Evolutionary conservation across 2,888 invertebrate species (phyloP).

Genomic region (Orthonevra nobilis): DNA sequence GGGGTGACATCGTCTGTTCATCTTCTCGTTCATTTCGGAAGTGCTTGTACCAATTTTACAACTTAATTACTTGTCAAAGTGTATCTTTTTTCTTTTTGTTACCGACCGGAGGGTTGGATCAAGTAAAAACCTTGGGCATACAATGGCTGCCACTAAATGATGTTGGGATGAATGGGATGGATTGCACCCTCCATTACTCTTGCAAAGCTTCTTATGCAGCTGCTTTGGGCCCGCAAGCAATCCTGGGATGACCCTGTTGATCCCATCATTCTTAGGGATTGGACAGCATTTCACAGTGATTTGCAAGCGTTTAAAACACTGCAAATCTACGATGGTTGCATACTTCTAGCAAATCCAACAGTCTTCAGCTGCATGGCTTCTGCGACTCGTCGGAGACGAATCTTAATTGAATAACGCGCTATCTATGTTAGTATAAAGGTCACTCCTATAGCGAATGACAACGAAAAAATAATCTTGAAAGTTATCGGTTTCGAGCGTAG

Average conservation of each 20-base stretch:
- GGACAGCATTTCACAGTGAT: neutral
- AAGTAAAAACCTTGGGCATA: constrained; percentile 28
- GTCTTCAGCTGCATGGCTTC: constrained; percentile 9
- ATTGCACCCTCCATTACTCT: constrained; percentile 12
- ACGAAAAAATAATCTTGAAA: no score
- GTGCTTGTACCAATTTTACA: no score
- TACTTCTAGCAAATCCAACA: neutral
- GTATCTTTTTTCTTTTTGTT: neutral
- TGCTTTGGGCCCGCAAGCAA: constrained; percentile 5
- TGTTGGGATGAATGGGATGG: constrained; percentile 41
- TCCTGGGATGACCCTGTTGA: constrained; percentile 19
- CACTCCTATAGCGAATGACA: no score
- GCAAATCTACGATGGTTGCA: constrained; percentile 16
- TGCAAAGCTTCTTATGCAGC: constrained; percentile 10
- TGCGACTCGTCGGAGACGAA: constrained; percentile 8
- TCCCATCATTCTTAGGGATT: neutral
- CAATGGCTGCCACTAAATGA: constrained; percentile 33
- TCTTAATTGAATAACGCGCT: no score
- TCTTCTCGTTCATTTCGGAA: no score
- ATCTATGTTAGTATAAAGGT: no score
- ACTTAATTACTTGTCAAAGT: no score
- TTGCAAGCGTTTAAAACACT: neutral
- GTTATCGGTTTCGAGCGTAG: no score
- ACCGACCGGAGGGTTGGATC: neutral
- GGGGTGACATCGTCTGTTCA: no score